A percentile compares a stretch with the other conserved stretches of the same genome.
Evolutionary conservation across 1,140 invertebrate species (phyloP).

Genomic region (Polypedilum pembai): DNA sequence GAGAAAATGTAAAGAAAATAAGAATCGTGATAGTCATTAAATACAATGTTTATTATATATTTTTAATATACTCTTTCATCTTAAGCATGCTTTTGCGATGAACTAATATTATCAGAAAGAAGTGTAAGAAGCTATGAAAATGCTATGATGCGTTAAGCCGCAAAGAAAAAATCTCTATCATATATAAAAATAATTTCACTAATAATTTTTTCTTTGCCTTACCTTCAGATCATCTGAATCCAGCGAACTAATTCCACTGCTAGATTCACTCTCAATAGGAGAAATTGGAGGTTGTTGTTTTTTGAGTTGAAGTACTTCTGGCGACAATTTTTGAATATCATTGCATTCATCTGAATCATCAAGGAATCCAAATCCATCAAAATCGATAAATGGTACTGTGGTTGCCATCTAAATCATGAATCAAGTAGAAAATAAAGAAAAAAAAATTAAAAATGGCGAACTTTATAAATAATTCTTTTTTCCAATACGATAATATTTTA

Average conservation of each 20-base stretch:
- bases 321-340: not conserved
- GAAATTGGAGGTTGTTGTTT: not conserved
- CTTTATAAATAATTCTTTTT: not conserved
- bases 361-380: not conserved
- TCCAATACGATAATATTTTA: not conserved
- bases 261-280: constrained; percentile 15
- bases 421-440: not conserved
- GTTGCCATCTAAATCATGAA: too few species aligned
- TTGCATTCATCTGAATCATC: not conserved
- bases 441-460: not conserved
- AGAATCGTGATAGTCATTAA: too few species aligned
- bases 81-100: too few species aligned
- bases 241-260: not conserved
- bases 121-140: not conserved
- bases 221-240: constrained; percentile 22
- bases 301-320: not conserved
- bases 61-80: too few species aligned
- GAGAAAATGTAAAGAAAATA: too few species aligned
- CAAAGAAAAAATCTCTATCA: not conserved
- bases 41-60: too few species aligned
- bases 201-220: not conserved
- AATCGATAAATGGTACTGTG: not conserved
- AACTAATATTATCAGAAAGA: not conserved
- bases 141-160: not conserved
- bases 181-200: not conserved